Evolutionary conservation across 1,140 invertebrate genomes (phyloP).

Genomic region (Neocloeon triangulifer): DNA sequence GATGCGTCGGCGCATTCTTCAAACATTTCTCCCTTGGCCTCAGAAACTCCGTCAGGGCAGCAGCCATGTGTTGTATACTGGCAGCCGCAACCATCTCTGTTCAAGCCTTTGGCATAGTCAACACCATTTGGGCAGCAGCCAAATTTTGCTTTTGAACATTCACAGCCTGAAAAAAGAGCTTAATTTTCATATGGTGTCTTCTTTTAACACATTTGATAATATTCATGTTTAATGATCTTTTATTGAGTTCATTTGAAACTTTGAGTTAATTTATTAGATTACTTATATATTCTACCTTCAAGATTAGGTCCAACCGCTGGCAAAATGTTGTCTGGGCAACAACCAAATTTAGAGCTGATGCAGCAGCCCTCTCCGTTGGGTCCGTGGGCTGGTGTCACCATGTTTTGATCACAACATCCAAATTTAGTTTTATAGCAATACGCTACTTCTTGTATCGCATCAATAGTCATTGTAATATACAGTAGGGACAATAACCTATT

Average conservation of each 20-base stretch:
- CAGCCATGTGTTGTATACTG: conserved; percentile 54
- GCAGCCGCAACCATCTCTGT: conserved; percentile 68
- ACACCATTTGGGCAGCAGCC: conserved; percentile 71
- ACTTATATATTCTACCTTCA: too few relatives aligned
- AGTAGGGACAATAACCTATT: too few relatives aligned
- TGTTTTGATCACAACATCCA: conserved; percentile 81
- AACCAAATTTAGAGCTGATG: conserved; percentile 42
- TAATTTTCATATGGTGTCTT: too few relatives aligned
- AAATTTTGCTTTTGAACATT: conserved; percentile 48
- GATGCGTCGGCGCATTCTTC: conserved; percentile 52
- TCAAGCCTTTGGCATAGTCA: conserved; percentile 52
- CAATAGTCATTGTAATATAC: too few relatives aligned
- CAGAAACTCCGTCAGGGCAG: conserved; percentile 60
- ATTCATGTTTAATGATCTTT: not conserved
- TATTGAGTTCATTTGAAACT: not conserved
- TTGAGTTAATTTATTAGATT: too few relatives aligned
- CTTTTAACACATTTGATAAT: too few relatives aligned
- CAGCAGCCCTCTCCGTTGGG: conserved; percentile 65
- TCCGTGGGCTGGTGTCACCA: conserved; percentile 63
- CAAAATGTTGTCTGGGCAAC: conserved; percentile 73
- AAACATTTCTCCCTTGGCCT: conserved; percentile 49
- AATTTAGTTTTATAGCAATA: conserved; percentile 28
- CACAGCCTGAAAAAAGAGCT: conserved; percentile 36
- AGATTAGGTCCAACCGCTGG: conserved; percentile 55
- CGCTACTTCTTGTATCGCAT: too few relatives aligned